A percentile compares a stretch with the other conserved stretches of the same genome.
phyloP scores from a whole-genome alignment of 2,888 invertebrate species.

The Dione vanillae region DNA sequence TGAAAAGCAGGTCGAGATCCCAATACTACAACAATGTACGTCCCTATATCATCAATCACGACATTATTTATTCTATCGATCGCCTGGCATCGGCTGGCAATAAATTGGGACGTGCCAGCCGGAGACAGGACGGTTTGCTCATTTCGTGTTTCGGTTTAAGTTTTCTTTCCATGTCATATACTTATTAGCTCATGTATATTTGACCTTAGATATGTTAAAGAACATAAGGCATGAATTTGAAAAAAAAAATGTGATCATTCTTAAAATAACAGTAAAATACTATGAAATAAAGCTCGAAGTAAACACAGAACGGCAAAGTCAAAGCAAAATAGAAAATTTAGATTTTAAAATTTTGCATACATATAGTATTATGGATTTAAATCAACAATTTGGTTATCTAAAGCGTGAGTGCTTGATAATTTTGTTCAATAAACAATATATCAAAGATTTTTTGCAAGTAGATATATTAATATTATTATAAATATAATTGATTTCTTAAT shows the following conservation, averaged over 20 bases:
- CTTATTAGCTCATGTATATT: constrained; percentile 40
- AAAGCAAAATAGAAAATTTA: too few species aligned
- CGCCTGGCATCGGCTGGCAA: constrained; percentile 58
- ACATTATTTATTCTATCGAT: constrained; percentile 78
- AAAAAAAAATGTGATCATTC: not conserved
- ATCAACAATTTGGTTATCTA: too few species aligned
- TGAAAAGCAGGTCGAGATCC: constrained; percentile 47
- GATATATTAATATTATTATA: not conserved
- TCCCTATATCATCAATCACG: constrained; percentile 73
- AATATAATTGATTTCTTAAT: not conserved
- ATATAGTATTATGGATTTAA: too few species aligned
- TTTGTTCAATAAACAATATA: not conserved
- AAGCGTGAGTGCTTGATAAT: not conserved
- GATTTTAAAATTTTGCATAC: too few species aligned
- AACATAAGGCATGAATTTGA: not conserved
- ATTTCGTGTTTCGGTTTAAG: constrained; percentile 48
- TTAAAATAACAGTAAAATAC: too few species aligned
- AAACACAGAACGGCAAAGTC: too few species aligned
- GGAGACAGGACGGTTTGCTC: constrained; percentile 59
- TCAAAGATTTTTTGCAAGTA: not conserved
- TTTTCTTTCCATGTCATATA: constrained; percentile 58
- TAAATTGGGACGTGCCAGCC: constrained; percentile 66
- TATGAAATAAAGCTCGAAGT: too few species aligned
- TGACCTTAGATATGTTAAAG: constrained; percentile 1
- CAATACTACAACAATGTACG: constrained; percentile 60